A percentile compares a stretch with the other conserved stretches of the same genome.
Evolutionary conservation across 2,113 vertebrate genomes (phyloP).

Genomic region (Scatophagus argus): DNA sequence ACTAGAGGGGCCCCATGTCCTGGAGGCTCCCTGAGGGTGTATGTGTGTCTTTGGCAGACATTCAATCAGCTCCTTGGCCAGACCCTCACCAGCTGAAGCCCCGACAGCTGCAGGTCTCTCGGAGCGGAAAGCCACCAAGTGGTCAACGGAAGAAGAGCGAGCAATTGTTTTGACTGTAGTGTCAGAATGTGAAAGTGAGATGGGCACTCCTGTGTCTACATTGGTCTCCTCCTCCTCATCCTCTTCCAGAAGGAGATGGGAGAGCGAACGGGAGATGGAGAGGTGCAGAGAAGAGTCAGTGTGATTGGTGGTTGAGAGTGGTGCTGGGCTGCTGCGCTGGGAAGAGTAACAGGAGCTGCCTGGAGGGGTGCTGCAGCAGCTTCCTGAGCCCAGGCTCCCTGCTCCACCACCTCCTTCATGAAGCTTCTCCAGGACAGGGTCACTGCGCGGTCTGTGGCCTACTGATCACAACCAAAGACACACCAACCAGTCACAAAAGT

Average conservation of each 20-base stretch:
- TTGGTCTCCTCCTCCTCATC: constrained; percentile 86
- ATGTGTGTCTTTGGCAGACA: constrained; percentile 49
- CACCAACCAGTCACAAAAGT: background rate
- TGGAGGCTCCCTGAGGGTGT: background rate
- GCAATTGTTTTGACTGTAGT: constrained; percentile 16
- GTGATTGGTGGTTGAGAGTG: constrained; percentile 15
- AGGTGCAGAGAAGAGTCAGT: constrained; percentile 58
- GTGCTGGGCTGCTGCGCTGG: constrained; percentile 62
- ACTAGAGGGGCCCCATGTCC: constrained; percentile 39
- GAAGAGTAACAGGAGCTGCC: constrained; percentile 72
- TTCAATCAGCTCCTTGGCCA: constrained; percentile 70
- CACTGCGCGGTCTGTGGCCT: constrained; percentile 52
- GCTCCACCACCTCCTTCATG: constrained; percentile 45
- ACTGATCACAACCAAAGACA: background rate
- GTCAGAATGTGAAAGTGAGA: constrained; percentile 25
- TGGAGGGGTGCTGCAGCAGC: constrained; percentile 61
- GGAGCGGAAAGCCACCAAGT: constrained; percentile 28
- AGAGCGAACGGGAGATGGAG: constrained; percentile 39
- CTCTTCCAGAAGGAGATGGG: constrained; percentile 61
- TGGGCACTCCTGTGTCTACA: constrained; percentile 88
- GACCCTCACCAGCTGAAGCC: constrained; percentile 59
- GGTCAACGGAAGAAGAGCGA: constrained; percentile 63
- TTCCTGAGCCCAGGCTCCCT: constrained; percentile 52
- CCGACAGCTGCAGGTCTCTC: constrained; percentile 66
- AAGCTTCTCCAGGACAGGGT: constrained; percentile 60